Evolutionary conservation across 2,797 vertebrate species (phyloP).

Genomic region (Sebastes vulpes): DNA sequence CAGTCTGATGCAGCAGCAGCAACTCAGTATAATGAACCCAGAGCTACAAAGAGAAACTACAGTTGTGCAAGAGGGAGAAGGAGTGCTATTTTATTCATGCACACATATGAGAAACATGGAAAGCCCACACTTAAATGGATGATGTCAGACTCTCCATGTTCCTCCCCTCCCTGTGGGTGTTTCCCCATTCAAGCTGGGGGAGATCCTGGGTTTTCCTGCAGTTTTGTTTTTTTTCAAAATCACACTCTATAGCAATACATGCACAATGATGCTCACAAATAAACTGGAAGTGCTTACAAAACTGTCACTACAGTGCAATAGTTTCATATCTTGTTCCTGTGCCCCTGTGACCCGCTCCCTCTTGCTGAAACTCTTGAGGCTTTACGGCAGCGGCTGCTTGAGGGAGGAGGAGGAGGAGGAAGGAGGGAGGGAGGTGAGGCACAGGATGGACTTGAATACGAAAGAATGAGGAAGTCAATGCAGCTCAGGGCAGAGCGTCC

Average conservation of each 20-base stretch:
- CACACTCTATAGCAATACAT: background rate
- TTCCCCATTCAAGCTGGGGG: constrained; percentile 78
- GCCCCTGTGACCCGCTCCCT: constrained; percentile 6
- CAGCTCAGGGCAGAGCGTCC: constrained; percentile 5
- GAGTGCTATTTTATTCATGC: constrained; percentile 1
- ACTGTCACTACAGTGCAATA: constrained; percentile 26
- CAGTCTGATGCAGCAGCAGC: constrained; percentile 44
- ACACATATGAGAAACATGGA: constrained; percentile 60
- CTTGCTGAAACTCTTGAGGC: constrained; percentile 11
- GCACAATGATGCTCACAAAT: background rate
- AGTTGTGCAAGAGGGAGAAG: constrained; percentile 25
- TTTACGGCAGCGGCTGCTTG: constrained; percentile 31
- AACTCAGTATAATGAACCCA: constrained; percentile 72
- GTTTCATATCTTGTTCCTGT: constrained; percentile 42
- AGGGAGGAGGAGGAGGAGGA: background rate
- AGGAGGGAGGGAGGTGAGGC: constrained; percentile 19
- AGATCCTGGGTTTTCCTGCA: constrained; percentile 84
- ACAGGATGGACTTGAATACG: constrained; percentile 44
- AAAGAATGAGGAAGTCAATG: constrained; percentile 75
- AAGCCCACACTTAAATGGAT: constrained; percentile 60
- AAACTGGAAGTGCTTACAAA: constrained; percentile 24
- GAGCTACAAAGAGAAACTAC: constrained; percentile 51
- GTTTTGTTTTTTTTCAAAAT: constrained; percentile 7
- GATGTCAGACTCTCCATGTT: constrained; percentile 79
- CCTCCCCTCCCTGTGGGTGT: constrained; percentile 82